A percentile compares a stretch with the other conserved stretches of the same genome.
phyloP scores from a whole-genome alignment of 2,888 invertebrate genomes.

The Carterocephalus palaemon region DNA sequence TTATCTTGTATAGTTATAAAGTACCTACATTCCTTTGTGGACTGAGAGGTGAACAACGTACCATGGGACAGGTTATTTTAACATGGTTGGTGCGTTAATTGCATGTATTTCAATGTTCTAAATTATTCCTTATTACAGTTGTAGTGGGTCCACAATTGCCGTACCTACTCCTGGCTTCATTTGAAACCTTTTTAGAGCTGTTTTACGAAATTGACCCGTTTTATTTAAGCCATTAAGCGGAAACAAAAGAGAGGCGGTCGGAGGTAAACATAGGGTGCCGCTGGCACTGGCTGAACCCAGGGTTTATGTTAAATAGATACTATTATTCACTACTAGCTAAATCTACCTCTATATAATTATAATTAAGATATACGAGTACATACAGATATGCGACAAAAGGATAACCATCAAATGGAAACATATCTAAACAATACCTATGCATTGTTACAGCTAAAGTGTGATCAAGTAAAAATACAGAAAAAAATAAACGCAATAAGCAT shows the following conservation, averaged over 20 bases:
- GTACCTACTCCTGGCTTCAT: constrained; percentile 42
- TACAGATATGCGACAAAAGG: too few species aligned
- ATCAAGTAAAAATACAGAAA: too few species aligned
- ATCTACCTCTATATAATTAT: too few species aligned
- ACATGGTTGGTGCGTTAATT: constrained; percentile 53
- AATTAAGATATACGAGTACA: too few species aligned
- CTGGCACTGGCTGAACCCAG: constrained; percentile 58
- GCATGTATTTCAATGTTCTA: constrained; percentile 44
- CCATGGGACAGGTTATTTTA: constrained; percentile 55
- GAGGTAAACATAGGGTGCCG: constrained; percentile 63
- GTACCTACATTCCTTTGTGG: constrained; percentile 54
- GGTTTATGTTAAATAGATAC: constrained; percentile 71
- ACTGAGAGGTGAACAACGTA: constrained; percentile 59
- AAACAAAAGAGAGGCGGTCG: constrained; percentile 71
- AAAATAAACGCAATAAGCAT: too few species aligned
- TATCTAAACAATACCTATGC: too few species aligned
- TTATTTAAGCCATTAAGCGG: constrained; percentile 76
- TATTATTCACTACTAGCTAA: constrained; percentile 70
- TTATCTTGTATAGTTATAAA: constrained; percentile 68
- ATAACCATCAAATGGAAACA: too few species aligned
- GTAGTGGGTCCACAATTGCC: constrained; percentile 50
- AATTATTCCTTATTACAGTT: constrained; percentile 55
- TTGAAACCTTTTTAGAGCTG: constrained; percentile 62
- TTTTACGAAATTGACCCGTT: constrained; percentile 74
- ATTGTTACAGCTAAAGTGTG: too few species aligned